phyloP scores from a whole-genome alignment of 2,888 invertebrate species.

The Perithous albicinctus region DNA sequence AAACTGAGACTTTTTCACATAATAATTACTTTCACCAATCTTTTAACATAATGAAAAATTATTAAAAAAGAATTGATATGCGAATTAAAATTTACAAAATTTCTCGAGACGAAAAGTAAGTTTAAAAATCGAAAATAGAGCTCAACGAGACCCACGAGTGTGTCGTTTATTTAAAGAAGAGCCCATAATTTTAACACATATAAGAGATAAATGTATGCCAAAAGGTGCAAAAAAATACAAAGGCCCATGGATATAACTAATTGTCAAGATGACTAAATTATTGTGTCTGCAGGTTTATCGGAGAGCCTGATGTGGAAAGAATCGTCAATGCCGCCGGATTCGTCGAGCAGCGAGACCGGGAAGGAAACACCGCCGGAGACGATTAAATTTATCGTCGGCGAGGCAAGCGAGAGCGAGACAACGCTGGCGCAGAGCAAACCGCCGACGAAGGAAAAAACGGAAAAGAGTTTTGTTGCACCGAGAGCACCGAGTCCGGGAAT shows the following conservation, averaged over 20 bases:
- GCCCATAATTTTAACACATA: no score
- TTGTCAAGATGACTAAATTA: conserved; percentile 34
- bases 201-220: no score
- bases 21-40: no score
- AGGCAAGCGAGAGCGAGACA: conserved; percentile 73
- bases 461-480: conserved; percentile 25
- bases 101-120: no score
- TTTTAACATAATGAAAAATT: no score
- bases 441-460: conserved; percentile 44
- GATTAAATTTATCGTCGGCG: conserved; percentile 82
- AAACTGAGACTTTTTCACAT: no score
- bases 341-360: conserved; percentile 87
- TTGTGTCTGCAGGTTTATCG: conserved; percentile 75
- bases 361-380: conserved; percentile 84
- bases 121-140: no score
- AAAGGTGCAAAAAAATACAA: no score
- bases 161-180: no score
- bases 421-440: conserved; percentile 39
- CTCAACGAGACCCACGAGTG: no score
- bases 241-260: neutral
- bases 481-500: conserved; percentile 75
- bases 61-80: no score
- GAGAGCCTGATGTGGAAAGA: conserved; percentile 84
- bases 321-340: conserved; percentile 85
- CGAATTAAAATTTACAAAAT: no score